Evolutionary conservation across 2,797 vertebrate genomes (phyloP), one percentile per base, ranked within the genome.

Genomic region (Dicrostonyx torquatus): DNA sequence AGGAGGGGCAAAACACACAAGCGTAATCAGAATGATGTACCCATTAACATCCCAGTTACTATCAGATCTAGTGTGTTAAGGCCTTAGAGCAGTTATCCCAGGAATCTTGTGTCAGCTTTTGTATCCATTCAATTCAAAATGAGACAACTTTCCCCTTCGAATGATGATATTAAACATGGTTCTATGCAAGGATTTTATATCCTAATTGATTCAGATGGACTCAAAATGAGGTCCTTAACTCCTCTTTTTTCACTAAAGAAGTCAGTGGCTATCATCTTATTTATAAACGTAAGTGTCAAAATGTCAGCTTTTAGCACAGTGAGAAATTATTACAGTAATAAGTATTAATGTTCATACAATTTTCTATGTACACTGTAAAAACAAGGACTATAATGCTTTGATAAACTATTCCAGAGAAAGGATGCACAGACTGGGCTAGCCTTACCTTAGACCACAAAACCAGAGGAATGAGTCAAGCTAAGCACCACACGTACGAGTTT

Each of bases 151-250:
- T 94, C 79, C 55, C 93, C 97, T 96, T 94, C 93, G 97, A 97
- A 68, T n/a, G 62, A 24, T 95, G 79, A 43, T 31, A 96, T 97
- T 96, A 97, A 97, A 93, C 70, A 89, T 97, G 97, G 95, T 95
- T 98, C 97, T 97, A 95, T 96, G 90, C 91, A 62, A 86, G 75
- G 45, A 86, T 97, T 97, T 97, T 95, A 96, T 84, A 95, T 94
- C 72, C 50, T 97, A 96, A 98, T 96, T 97, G 97, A 97, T 97
- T 98, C 89, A 91, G 93, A 96, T 97, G 89, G 87, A 89, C 31
- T 80, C 96, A 94, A n/a, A 85, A 78, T 94, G 94, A 97, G 50
- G 17, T 93, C 94, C 62, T 53, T 94, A 96, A 94, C 94, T 91
- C 43, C 5, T 4, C 94, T 96, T 96, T 96, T 79, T 92, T 94